Percentiles rank a stretch among this genome's conserved stretches.
phyloP scores from a whole-genome alignment of 2,888 invertebrate genomes.

The Drosophila paucipuncta region DNA sequence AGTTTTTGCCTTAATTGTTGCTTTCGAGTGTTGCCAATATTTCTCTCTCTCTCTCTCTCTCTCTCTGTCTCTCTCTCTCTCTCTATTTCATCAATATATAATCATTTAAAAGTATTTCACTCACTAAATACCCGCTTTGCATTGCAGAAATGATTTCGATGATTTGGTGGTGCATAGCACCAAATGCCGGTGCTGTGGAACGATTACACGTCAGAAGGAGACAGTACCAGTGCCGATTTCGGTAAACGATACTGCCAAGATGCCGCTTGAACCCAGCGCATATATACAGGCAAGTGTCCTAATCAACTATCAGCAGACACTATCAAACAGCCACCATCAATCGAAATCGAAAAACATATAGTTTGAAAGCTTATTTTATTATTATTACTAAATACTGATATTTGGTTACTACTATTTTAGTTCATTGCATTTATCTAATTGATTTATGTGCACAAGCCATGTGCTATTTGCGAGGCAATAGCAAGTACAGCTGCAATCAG shows the following conservation, averaged over 20 bases:
- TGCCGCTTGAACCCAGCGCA: conserved; percentile 84
- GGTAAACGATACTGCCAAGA: conserved; percentile 86
- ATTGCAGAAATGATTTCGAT: conserved; percentile 91
- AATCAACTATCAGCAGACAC: too few species aligned
- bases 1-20: conserved; percentile 37
- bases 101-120: not conserved
- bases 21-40: not conserved
- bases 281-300: conserved; percentile 83
- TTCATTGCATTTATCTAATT: not conserved
- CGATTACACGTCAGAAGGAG: conserved; percentile 94
- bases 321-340: too few species aligned
- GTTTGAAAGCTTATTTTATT: not conserved
- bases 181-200: conserved; percentile 95
- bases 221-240: conserved; percentile 92
- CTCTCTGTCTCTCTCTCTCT: too few species aligned
- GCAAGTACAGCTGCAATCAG: conserved; percentile 96
- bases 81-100: too few species aligned
- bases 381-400: too few species aligned
- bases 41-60: not conserved
- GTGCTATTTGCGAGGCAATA: conserved; percentile 94
- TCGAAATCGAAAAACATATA: too few species aligned
- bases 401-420: too few species aligned
- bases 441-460: conserved; percentile 90
- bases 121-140: conserved; percentile 9
- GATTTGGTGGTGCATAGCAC: conserved; percentile 92